These are phyloP conservation scores for Marisa cornuarietis DNA, from an alignment of 1,140 invertebrate genomes.

Conservation along the genomic window DNA sequence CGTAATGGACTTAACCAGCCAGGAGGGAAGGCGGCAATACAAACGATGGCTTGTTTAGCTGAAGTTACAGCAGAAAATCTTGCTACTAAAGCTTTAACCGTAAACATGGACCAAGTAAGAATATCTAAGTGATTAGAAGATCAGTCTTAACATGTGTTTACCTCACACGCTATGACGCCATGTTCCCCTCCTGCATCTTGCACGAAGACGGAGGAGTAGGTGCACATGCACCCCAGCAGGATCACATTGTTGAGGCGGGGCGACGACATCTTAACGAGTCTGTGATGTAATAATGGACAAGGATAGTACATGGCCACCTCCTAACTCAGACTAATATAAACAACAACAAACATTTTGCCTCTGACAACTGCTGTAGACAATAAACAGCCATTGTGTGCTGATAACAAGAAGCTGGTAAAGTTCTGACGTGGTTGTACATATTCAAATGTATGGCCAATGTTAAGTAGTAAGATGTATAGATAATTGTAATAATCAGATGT, in stretches of 20 bases:
- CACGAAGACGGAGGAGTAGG: slow-evolving; percentile 94
- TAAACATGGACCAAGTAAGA: background rate
- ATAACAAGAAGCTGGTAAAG: too few species aligned
- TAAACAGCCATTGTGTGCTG: too few species aligned
- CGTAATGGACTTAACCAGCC: too few species aligned
- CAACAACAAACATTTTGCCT: too few species aligned
- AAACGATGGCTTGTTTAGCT: too few species aligned
- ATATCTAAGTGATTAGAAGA: background rate
- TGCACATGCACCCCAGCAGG: slow-evolving; percentile 94
- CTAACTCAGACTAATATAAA: background rate
- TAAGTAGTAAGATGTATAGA: background rate
- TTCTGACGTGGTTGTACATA: too few species aligned
- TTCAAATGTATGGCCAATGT: background rate
- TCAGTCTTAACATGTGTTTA: background rate
- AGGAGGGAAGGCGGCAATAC: too few species aligned
- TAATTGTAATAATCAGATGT: too few species aligned
- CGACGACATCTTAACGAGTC: slow-evolving; percentile 98
- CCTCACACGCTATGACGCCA: background rate
- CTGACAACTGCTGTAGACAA: too few species aligned
- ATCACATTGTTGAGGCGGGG: slow-evolving; percentile 97
- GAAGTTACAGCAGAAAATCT: background rate
- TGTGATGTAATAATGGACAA: slow-evolving; percentile 55
- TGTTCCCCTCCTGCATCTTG: slow-evolving; percentile 44
- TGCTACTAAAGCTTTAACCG: background rate
- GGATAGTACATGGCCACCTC: background rate